Evolutionary conservation across 2,888 invertebrate species (phyloP).

Genomic region (Caenorhabditis sp.): DNA sequence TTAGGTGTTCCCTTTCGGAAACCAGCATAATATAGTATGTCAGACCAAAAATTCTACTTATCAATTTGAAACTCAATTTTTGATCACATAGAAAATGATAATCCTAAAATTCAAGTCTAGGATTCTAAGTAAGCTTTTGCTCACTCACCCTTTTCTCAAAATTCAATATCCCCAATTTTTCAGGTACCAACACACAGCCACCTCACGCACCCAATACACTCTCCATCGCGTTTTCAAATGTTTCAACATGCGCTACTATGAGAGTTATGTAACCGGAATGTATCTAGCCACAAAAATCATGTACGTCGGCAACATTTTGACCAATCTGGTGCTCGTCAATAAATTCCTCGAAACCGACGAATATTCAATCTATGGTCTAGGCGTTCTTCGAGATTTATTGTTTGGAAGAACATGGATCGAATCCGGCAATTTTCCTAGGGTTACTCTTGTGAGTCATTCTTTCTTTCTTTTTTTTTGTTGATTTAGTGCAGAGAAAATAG

Average conservation of each 20-base stretch:
- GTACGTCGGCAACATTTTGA: conserved; percentile 70
- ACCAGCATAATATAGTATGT: too few species aligned
- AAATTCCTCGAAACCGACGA: conserved; percentile 70
- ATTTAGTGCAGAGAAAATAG: too few species aligned
- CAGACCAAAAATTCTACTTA: too few species aligned
- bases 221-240: conserved; percentile 71
- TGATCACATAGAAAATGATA: too few species aligned
- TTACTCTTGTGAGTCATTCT: conserved; percentile 57
- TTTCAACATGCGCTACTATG: conserved; percentile 70
- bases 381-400: conserved; percentile 67
- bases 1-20: too few species aligned
- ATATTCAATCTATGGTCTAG: conserved; percentile 69
- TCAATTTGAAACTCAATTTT: too few species aligned
- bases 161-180: neutral
- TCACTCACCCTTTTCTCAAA: neutral
- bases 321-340: conserved; percentile 68
- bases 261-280: conserved; percentile 71
- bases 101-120: neutral
- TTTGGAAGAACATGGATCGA: conserved; percentile 70
- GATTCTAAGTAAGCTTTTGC: too few species aligned
- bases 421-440: conserved; percentile 69
- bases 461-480: too few species aligned
- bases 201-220: conserved; percentile 69
- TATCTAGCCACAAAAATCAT: conserved; percentile 70
- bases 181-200: conserved; percentile 70